These are phyloP conservation scores for Mirounga angustirostris DNA, from an alignment of 2,113 vertebrate species.

Conservation along the genomic window DNA sequence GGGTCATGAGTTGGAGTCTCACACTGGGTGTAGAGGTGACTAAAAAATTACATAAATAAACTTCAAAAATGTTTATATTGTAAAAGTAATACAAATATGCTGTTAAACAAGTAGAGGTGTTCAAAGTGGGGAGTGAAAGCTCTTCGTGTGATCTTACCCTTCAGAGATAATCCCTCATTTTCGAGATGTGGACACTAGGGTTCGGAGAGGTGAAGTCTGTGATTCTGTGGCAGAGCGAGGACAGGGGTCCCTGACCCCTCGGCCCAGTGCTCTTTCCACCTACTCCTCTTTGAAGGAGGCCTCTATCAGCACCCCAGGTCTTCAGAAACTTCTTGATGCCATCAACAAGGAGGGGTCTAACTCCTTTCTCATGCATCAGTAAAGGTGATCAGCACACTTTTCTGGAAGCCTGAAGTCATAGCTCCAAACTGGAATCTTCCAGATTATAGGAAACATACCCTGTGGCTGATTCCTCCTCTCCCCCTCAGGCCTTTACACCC, in stretches of 20 bases:
- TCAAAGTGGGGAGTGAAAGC: background rate
- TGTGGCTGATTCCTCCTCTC: background rate
- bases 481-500: background rate
- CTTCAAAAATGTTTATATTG: background rate
- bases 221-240: background rate
- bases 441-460: background rate
- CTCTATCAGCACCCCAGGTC: background rate
- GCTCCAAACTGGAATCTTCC: background rate
- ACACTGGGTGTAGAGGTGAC: background rate
- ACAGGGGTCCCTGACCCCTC: background rate
- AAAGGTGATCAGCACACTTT: background rate
- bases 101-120: background rate
- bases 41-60: background rate
- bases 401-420: background rate
- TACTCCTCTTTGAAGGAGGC: background rate
- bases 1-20: background rate
- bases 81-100: background rate
- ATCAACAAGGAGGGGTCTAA: background rate
- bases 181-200: background rate
- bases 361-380: background rate
- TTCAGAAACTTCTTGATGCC: background rate
- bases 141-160: background rate
- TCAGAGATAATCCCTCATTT: constrained; percentile 26
- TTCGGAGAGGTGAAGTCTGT: background rate
- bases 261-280: background rate